Evolutionary conservation across 2,113 vertebrate genomes (phyloP), one percentile per base, ranked within the genome.

Genomic region (Cichladusa arquata): DNA sequence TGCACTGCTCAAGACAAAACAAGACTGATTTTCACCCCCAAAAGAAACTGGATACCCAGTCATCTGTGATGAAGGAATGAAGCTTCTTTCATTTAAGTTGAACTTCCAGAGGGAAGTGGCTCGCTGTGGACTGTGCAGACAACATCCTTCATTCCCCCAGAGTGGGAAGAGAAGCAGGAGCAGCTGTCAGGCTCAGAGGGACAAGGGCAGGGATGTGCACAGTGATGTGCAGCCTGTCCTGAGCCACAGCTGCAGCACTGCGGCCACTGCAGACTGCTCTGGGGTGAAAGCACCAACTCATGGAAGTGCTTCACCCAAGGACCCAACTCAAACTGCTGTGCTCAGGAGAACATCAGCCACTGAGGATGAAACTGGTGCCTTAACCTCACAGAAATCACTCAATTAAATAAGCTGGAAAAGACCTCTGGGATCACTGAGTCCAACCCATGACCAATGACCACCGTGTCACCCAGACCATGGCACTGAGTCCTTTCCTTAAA

Each of bases 381-480:
- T 4, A 8, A 58, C 29, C 17, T n/a, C 24, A 74, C 61, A 60
- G 19, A 33, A 53, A n/a, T 14, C 45, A 36, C 18, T 13, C 33
- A 0, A 13, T 22, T 9, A 18, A 19, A 5, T 3, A n/a, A 3
- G 29, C 0, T 34, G 45, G n/a, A 40, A n/a, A 67, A 60, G 38
- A n/a, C 2, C 11, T 67, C 28, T 40, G 60, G 12, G 53, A 44
- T 18, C 2, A 42, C 0, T 6, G 0, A 53, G 47, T 23, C 20
- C 47, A 48, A 11, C 3, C 40, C 11, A 3, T 31, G 47, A 34
- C 13, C 8, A 0, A 5, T 7, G 16, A 45, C 19, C 2, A 1
- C 14, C 0, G 0, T 23, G 40, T 26, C 47, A 54, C 4, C 19
- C n/a, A 45, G 9, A 18, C 13, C n/a, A 25, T 1, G 23, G 45